phyloP scores from a whole-genome alignment of 2,113 vertebrate genomes.

The Blennius ocellaris region DNA sequence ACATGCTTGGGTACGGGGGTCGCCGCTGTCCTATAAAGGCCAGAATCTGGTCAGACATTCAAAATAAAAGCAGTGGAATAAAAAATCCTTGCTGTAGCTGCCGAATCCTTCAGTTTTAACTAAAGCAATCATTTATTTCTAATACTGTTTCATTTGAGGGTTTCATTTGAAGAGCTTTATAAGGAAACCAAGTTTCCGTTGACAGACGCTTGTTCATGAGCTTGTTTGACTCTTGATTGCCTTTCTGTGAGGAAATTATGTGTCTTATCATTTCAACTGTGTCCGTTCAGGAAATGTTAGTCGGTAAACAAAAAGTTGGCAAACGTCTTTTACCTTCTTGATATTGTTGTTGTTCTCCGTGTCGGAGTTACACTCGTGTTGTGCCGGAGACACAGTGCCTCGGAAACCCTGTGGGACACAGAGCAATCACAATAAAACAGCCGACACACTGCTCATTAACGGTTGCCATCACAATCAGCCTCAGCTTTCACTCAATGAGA shows the following conservation, averaged over 20 bases:
- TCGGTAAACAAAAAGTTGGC: neutral
- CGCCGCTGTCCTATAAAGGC: too few species aligned
- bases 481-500: constrained; percentile 45
- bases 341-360: constrained; percentile 76
- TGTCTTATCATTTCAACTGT: neutral
- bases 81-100: too few species aligned
- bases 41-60: too few species aligned
- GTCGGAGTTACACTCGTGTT: constrained; percentile 79
- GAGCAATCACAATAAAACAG: constrained; percentile 45
- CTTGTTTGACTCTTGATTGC: too few species aligned
- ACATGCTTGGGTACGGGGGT: too few species aligned
- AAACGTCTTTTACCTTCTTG: constrained; percentile 78
- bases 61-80: too few species aligned
- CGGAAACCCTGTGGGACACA: constrained; percentile 79
- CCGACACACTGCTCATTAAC: constrained; percentile 32
- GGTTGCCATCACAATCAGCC: constrained; percentile 49
- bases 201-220: too few species aligned
- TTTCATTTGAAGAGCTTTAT: neutral
- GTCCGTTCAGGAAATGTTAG: neutral
- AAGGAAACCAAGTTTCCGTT: neutral
- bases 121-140: too few species aligned
- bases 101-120: too few species aligned
- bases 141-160: neutral
- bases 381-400: constrained; percentile 73
- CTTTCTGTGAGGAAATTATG: too few species aligned